These are phyloP conservation scores for Epinephelus lanceolatus DNA, from an alignment of 2,113 vertebrate genomes.

Conservation along the genomic window DNA sequence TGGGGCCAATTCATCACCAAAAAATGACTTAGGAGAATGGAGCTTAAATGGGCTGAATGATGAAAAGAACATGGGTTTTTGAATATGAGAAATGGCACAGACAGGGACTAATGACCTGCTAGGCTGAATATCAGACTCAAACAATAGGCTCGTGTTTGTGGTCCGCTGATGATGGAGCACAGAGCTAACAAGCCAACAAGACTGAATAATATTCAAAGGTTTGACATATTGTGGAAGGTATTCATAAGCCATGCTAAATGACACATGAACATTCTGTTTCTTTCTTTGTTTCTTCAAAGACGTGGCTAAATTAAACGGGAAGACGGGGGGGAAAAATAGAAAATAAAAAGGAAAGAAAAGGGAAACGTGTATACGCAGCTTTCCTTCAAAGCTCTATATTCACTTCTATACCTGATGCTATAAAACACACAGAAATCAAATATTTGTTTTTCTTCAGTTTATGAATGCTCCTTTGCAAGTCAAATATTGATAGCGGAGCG, in stretches of 20 bases:
- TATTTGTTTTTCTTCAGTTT: slow-evolving; percentile 1
- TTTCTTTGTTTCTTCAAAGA: slow-evolving; percentile 17
- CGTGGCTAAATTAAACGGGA: not conserved
- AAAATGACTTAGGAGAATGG: slow-evolving; percentile 78
- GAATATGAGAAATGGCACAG: slow-evolving; percentile 76
- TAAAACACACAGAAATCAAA: not conserved
- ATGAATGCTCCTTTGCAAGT: slow-evolving; percentile 21
- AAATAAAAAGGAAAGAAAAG: not conserved
- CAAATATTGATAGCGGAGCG: slow-evolving; percentile 5
- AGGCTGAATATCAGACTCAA: slow-evolving; percentile 61
- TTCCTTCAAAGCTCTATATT: not conserved
- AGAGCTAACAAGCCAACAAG: slow-evolving; percentile 54
- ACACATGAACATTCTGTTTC: not conserved
- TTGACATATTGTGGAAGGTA: slow-evolving; percentile 18
- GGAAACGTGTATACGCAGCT: not conserved
- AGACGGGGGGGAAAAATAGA: not conserved
- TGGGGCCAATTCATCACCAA: slow-evolving; percentile 82
- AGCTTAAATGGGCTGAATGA: slow-evolving; percentile 83
- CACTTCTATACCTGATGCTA: not conserved
- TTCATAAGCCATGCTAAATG: slow-evolving; percentile 27
- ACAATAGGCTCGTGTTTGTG: slow-evolving; percentile 68
- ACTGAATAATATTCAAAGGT: slow-evolving; percentile 29
- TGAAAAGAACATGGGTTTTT: slow-evolving; percentile 82
- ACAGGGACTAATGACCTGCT: slow-evolving; percentile 77
- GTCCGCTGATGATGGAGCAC: slow-evolving; percentile 53